Percentiles rank a stretch among this genome's conserved stretches.
Evolutionary conservation across 2,888 invertebrate species (phyloP).

Genomic region (Aplocera efformata): DNA sequence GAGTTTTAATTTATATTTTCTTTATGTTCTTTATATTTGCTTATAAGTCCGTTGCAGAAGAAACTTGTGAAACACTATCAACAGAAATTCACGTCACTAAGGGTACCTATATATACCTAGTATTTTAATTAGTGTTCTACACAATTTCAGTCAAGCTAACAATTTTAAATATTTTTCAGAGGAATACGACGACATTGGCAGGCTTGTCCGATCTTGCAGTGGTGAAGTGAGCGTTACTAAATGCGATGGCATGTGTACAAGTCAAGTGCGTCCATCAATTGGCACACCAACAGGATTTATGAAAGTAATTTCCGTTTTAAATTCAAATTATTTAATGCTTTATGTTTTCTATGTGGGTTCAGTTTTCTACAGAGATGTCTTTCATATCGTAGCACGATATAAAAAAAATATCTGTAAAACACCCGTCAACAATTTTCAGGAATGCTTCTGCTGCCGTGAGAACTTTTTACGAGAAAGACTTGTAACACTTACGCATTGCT

Average conservation of each 20-base stretch:
- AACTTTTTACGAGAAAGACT: conserved; percentile 90
- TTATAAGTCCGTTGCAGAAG: conserved; percentile 70
- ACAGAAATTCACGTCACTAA: conserved; percentile 93
- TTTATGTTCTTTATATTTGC: conserved; percentile 31
- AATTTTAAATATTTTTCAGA: conserved; percentile 74
- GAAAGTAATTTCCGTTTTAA: conserved; percentile 85
- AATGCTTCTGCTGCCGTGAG: conserved; percentile 95
- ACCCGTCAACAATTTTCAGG: conserved; percentile 79
- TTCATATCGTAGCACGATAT: too few species aligned
- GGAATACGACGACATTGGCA: conserved; percentile 93
- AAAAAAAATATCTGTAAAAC: too few species aligned
- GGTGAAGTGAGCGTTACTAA: conserved; percentile 95
- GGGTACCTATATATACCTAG: conserved; percentile 73
- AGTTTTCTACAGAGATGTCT: too few species aligned
- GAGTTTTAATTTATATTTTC: conserved; percentile 26
- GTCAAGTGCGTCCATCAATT: conserved; percentile 95
- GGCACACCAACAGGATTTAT: conserved; percentile 93
- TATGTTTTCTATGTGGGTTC: too few species aligned
- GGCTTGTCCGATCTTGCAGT: conserved; percentile 91
- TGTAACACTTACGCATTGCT: conserved; percentile 91
- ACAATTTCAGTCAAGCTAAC: too few species aligned
- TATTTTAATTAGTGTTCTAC: neutral
- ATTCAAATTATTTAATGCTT: too few species aligned
- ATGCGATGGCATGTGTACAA: conserved; percentile 95
- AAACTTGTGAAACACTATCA: conserved; percentile 91